These are phyloP conservation scores for Synanthedon tipuliformis DNA, from an alignment of 2,888 invertebrate genomes.

Conservation along the genomic window DNA sequence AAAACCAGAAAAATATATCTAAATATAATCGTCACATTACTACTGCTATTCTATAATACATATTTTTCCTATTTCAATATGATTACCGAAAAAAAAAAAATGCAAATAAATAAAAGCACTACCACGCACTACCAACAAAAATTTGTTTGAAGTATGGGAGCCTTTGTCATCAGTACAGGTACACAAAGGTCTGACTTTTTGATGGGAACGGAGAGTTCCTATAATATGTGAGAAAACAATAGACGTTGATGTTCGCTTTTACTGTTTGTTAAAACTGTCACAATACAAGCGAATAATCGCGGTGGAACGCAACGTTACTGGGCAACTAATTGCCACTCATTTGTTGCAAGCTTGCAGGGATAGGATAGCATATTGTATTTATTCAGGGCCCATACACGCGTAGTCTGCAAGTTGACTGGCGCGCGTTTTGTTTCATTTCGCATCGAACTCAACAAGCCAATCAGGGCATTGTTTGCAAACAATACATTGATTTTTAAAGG, in stretches of 20 bases:
- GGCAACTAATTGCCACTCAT: constrained; percentile 16
- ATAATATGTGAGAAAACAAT: background rate
- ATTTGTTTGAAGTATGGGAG: too few species aligned
- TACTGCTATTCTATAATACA: too few species aligned
- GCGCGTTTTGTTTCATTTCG: constrained; percentile 1
- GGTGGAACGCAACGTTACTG: background rate
- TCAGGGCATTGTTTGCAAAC: constrained; percentile 29
- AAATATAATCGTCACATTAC: too few species aligned
- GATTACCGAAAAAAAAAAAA: too few species aligned
- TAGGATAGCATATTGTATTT: background rate
- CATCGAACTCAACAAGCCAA: constrained; percentile 25
- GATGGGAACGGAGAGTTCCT: too few species aligned
- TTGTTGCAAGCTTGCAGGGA: constrained; percentile 4
- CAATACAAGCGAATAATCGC: background rate
- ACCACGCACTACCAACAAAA: background rate
- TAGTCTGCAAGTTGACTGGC: background rate
- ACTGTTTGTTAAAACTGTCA: too few species aligned
- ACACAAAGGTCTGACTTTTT: constrained; percentile 1
- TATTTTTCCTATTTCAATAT: too few species aligned
- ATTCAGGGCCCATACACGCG: background rate
- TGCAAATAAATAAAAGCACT: too few species aligned
- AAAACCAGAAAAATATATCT: too few species aligned
- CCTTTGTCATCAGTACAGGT: too few species aligned
- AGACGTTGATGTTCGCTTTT: too few species aligned
- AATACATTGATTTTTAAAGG: background rate